A percentile compares a stretch with the other conserved stretches of the same genome.
phyloP scores from a whole-genome alignment of 2,888 invertebrate genomes.

The Trissonchulus sp. region DNA sequence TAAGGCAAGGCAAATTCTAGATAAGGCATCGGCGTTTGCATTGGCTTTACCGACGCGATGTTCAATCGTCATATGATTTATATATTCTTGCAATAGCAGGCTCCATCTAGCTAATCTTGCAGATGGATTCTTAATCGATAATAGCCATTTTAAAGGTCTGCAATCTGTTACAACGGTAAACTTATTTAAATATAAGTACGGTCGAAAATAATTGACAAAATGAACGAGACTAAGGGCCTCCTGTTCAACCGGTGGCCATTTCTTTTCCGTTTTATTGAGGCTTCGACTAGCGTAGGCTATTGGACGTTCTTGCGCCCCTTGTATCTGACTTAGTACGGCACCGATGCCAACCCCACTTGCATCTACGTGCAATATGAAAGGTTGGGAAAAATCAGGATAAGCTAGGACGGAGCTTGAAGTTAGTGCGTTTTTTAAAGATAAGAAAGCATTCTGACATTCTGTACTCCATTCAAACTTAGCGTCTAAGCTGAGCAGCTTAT shows the following conservation, averaged over 20 bases:
- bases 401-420: slow-evolving; percentile 34
- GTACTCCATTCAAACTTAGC: not conserved
- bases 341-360: slow-evolving; percentile 43
- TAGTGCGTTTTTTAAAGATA: slow-evolving; percentile 17
- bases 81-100: not conserved
- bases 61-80: not conserved
- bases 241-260: slow-evolving; percentile 41
- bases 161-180: not conserved
- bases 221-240: slow-evolving; percentile 40
- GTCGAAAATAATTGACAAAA: slow-evolving; percentile 48
- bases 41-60: not conserved
- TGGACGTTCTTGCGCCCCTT: slow-evolving; percentile 32
- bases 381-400: slow-evolving; percentile 40
- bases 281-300: slow-evolving; percentile 39
- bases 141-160: slow-evolving; percentile 13
- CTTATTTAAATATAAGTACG: slow-evolving; percentile 50
- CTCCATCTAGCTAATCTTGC: slow-evolving; percentile 10
- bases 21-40: slow-evolving; percentile 6
- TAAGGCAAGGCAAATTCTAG: not conserved
- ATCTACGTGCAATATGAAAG: slow-evolving; percentile 43
- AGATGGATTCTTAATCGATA: not conserved
- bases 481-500: not conserved
- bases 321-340: too few relatives aligned
- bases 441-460: not conserved
- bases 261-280: slow-evolving; percentile 45